phyloP scores from a whole-genome alignment of 1,140 invertebrate genomes.

The Probaryconus sp. region DNA sequence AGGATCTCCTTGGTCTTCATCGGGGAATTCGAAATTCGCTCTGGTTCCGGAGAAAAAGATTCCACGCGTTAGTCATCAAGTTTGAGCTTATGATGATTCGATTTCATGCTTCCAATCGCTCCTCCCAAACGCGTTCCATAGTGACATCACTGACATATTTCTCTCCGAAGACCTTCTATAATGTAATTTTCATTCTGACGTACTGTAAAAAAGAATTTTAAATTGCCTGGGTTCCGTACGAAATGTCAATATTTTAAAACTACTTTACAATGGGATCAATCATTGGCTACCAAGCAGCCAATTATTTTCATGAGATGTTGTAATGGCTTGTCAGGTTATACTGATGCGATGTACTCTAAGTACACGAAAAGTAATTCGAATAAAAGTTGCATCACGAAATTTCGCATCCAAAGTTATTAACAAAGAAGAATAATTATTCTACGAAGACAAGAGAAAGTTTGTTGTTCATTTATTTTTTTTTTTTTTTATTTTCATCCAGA shows the following conservation, averaged over 20 bases:
- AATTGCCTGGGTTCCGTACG: background rate
- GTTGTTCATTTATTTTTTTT: no score
- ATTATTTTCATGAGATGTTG: slow-evolving; percentile 45
- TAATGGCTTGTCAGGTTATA: slow-evolving; percentile 8
- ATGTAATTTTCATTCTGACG: slow-evolving; percentile 2
- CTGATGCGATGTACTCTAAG: no score
- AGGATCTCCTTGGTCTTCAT: slow-evolving; percentile 1
- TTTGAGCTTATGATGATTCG: slow-evolving; percentile 32
- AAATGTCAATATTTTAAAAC: slow-evolving; percentile 3
- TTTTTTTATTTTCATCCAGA: no score
- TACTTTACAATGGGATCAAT: slow-evolving; percentile 28
- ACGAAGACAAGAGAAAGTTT: no score
- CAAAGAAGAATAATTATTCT: no score
- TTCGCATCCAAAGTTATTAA: no score
- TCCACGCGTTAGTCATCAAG: slow-evolving; percentile 37
- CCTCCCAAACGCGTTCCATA: slow-evolving; percentile 50
- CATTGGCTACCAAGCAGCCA: slow-evolving; percentile 30
- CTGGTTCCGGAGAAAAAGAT: background rate
- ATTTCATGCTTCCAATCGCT: slow-evolving; percentile 46
- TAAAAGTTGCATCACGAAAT: no score
- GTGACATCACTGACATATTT: slow-evolving; percentile 57
- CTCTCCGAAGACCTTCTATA: slow-evolving; percentile 10
- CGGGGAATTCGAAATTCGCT: slow-evolving; percentile 15
- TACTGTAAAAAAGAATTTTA: background rate
- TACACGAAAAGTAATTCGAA: no score